Evolutionary conservation across 2,888 invertebrate species (phyloP).

Genomic region (Agrotis clavis): DNA sequence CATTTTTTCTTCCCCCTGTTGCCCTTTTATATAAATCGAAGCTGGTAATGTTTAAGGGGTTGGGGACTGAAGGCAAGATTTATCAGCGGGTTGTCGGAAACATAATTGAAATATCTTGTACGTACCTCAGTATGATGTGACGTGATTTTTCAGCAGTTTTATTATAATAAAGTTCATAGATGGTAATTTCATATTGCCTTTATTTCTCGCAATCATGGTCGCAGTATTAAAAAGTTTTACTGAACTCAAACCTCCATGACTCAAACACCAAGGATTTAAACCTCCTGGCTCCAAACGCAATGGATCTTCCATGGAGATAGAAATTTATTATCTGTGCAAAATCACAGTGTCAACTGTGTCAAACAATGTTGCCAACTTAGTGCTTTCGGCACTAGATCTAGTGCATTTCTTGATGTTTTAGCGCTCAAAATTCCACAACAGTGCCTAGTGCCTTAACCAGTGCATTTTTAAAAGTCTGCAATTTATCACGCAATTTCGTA

Average conservation of each 20-base stretch:
- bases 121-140: slow-evolving; percentile 12
- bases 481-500: no score
- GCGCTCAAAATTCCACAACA: no score
- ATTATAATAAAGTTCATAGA: neutral
- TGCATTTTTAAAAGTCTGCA: no score
- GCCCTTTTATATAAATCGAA: slow-evolving; percentile 57
- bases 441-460: no score
- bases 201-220: neutral
- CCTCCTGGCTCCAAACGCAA: neutral
- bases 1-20: slow-evolving; percentile 18
- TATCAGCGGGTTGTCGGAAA: slow-evolving; percentile 72
- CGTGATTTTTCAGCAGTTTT: slow-evolving; percentile 12
- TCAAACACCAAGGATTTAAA: no score
- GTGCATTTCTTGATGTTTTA: no score
- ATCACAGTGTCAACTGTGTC: no score
- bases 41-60: slow-evolving; percentile 23
- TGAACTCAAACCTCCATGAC: no score
- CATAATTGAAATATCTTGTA: slow-evolving; percentile 77
- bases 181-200: neutral
- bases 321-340: slow-evolving; percentile 34
- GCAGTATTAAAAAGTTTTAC: neutral
- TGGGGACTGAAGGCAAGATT: slow-evolving; percentile 61
- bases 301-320: neutral
- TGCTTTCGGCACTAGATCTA: no score
- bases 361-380: no score